A percentile compares a stretch with the other conserved stretches of the same genome.
Conservation (phyloP, 2,797 vertebrate genomes). For the Rhinophrynus dorsalis region DNA sequence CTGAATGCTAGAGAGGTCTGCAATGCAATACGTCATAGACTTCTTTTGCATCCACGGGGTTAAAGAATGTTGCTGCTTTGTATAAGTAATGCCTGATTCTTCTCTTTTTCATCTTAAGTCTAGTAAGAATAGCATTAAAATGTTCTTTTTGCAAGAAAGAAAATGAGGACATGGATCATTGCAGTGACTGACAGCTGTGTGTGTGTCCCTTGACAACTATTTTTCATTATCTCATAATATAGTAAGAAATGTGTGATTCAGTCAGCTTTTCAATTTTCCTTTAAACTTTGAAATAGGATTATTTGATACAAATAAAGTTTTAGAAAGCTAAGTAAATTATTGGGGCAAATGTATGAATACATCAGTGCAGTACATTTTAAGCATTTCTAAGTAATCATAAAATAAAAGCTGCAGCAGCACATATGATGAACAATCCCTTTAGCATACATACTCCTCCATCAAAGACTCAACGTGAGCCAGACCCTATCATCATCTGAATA, state of each 20-base stretch:
- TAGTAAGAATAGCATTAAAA: constrained; percentile 1
- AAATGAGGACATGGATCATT: constrained; percentile 5
- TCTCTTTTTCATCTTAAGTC: constrained; percentile 5
- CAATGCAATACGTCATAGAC: no score
- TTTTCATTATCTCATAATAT: not conserved
- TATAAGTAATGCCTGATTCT: not conserved
- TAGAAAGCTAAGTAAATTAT: not conserved
- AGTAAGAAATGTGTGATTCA: not conserved
- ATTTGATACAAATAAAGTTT: not conserved
- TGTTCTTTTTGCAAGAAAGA: constrained; percentile 4
- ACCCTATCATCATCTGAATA: no score
- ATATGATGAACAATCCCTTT: no score
- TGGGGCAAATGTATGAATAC: no score
- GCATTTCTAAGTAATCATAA: no score
- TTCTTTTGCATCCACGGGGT: no score
- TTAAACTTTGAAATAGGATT: not conserved
- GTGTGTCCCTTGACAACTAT: constrained; percentile 3
- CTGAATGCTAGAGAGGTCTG: no score
- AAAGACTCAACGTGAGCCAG: no score
- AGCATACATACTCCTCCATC: no score
- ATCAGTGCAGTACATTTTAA: no score
- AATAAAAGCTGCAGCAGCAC: no score
- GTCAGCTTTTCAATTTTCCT: not conserved
- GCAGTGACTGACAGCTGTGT: not conserved
- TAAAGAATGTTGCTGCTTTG: no score